Evolutionary conservation across 2,888 invertebrate genomes (phyloP).

Genomic region (Epinotia bilunana): DNA sequence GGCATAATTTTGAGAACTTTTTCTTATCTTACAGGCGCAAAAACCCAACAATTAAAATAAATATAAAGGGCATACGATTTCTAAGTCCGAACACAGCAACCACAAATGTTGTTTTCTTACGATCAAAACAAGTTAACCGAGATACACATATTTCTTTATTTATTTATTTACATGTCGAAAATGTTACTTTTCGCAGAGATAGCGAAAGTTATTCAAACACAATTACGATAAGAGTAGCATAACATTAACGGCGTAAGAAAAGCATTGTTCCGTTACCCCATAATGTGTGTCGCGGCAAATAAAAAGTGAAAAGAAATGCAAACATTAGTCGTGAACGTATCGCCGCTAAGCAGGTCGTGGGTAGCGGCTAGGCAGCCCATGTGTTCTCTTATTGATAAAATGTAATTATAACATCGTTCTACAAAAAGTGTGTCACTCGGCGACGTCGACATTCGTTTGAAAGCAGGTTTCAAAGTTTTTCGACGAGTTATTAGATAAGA

Average conservation of each 20-base stretch:
- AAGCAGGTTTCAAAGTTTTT: conserved; percentile 42
- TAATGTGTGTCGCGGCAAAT: conserved; percentile 47
- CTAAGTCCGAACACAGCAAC: neutral
- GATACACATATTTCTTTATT: neutral
- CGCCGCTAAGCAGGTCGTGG: conserved; percentile 10
- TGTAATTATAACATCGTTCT: conserved; percentile 68
- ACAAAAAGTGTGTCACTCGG: conserved; percentile 74
- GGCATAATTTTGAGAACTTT: conserved; percentile 11
- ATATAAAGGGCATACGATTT: neutral
- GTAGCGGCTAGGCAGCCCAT: conserved; percentile 47
- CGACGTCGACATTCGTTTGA: conserved; percentile 59
- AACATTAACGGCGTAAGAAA: conserved; percentile 36
- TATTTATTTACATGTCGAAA: neutral
- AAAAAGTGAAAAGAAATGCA: conserved; percentile 54
- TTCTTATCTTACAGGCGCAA: neutral
- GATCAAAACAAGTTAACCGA: conserved; percentile 1
- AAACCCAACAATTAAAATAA: neutral
- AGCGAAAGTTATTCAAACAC: conserved; percentile 34
- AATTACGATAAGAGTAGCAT: conserved; percentile 32
- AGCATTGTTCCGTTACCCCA: conserved; percentile 38
- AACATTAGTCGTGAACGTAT: conserved; percentile 49
- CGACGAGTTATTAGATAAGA: conserved; percentile 19
- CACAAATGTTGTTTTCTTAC: neutral
- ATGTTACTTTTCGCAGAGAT: conserved; percentile 15
- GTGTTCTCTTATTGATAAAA: conserved; percentile 57